A percentile compares a stretch with the other conserved stretches of the same genome.
Conservation (phyloP, 2,113 vertebrate genomes). For the Catharus fuscescens region DNA sequence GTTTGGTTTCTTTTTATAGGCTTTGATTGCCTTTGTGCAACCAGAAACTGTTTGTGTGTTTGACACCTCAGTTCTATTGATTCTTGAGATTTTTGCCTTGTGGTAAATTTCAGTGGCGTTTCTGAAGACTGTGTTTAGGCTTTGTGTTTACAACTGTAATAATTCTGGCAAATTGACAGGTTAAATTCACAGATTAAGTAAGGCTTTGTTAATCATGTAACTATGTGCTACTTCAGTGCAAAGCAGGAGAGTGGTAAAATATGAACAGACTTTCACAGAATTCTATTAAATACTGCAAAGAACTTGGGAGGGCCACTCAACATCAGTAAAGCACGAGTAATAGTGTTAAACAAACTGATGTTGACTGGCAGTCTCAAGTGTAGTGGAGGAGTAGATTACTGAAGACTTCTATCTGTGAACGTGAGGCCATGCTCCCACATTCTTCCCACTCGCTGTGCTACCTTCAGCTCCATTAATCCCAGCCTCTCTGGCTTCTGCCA, state of each 20-base stretch:
- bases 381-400: not conserved
- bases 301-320: not conserved
- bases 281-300: not conserved
- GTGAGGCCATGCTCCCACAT: fast-evolving
- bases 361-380: not conserved
- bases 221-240: fast-evolving
- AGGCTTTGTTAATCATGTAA: not conserved
- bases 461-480: not conserved
- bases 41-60: not conserved
- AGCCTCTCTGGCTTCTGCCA: not conserved
- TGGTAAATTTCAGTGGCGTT: not conserved
- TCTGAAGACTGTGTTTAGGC: not conserved
- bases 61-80: not conserved
- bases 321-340: not conserved
- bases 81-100: not conserved
- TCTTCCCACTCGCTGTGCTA: not conserved
- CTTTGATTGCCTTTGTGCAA: not conserved
- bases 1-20: not conserved
- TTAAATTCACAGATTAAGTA: not conserved
- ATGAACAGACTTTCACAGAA: not conserved
- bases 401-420: fast-evolving
- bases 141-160: not conserved
- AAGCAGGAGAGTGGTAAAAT: not conserved
- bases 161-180: not conserved
- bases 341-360: not conserved